Conservation (phyloP, 2,113 vertebrate species). For the Tychaedon coryphoeus region DNA sequence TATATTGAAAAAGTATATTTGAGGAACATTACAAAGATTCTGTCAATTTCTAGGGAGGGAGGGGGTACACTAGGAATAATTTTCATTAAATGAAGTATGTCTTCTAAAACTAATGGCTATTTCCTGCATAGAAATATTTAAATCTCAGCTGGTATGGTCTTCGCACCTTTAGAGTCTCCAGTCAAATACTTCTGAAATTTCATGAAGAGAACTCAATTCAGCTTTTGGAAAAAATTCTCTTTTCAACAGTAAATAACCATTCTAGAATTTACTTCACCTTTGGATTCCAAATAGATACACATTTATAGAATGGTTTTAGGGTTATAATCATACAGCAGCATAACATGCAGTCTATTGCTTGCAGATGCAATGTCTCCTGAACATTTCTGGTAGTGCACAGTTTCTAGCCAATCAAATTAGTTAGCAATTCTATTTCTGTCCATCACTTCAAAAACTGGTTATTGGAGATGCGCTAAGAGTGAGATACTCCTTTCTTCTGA, state of each 20-base stretch:
- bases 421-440: not conserved
- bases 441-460: not conserved
- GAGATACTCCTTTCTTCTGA: not conserved
- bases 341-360: not conserved
- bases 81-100: not conserved
- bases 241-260: not conserved
- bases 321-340: not conserved
- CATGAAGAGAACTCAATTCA: not conserved
- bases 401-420: not conserved
- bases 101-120: not conserved
- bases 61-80: not conserved
- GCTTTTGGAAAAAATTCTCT: not conserved
- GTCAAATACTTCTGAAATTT: not conserved
- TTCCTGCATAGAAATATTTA: not conserved
- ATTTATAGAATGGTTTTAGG: conserved; percentile 12
- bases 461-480: not conserved
- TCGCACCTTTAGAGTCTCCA: not conserved
- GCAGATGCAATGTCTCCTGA: not conserved
- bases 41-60: not conserved
- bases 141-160: not conserved
- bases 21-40: not conserved
- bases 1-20: not conserved
- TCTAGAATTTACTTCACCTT: not conserved
- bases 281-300: not conserved
- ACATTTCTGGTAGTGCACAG: not conserved